Evolutionary conservation across 1,140 invertebrate genomes (phyloP), one percentile per base, ranked within the genome.

Genomic region (Drosophila biarmipes): DNA sequence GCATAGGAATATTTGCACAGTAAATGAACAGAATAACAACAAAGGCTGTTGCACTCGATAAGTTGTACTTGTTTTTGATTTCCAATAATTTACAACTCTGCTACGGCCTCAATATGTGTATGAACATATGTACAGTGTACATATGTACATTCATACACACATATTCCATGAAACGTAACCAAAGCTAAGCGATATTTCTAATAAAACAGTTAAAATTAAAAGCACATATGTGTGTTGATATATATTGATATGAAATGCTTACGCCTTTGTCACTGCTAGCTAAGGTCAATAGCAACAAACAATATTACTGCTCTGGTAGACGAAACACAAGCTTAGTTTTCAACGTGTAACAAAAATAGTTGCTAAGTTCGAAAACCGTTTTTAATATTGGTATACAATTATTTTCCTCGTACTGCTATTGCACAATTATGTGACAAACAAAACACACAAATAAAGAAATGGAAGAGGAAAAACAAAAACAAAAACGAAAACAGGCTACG

Each of bases 401-500:
- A 35, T 40, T 73, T 51, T 17, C 12, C 17, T 42, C 40, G 27
- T 29, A 31, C 24, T 49, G n/a, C 27, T 56, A 67, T 78, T 86
- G 82, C 82, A 86, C 82, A 89, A 85, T 85, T 85, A 61, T 54
- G 40, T 48, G 40, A 69, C 67, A 69, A 69, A 35, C 48, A 55
- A 58, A 35, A 34, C 31, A 61, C 24, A 71, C 24, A 69, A 68
- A 27, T 35, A 48, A 21, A 55, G 19, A 49, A 52, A 78, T 63
- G 64, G 12, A 34, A 52, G 74, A 43, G 12, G 31, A 38, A 73
- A 40, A 61, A 73, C 12, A 54, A 55, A 34, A 76, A 38, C 69
- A 48, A 17, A 74, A 64, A 80, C 51, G 71, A 77, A 73, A 71
- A 69, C 58, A 77, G 82, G 31, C 82, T 87, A 87, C 82, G 82